Evolutionary conservation across 2,888 invertebrate species (phyloP).

Genomic region (Sphinx pinastri): DNA sequence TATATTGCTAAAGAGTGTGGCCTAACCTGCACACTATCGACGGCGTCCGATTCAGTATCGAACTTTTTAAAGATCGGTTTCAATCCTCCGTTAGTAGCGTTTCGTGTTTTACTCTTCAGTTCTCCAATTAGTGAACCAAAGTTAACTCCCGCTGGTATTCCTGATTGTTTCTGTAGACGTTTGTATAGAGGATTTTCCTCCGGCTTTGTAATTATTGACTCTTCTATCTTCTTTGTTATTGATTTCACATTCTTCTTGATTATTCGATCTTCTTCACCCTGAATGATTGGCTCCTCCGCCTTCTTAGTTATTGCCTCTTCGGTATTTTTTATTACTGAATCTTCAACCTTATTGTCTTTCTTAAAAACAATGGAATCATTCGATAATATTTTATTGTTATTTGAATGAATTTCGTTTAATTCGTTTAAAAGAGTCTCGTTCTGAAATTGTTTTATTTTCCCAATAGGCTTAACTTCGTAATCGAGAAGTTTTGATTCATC

Average conservation of each 20-base stretch:
- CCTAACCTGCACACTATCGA: conserved; percentile 63
- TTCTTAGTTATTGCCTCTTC: neutral
- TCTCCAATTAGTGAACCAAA: conserved; percentile 79
- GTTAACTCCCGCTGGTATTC: conserved; percentile 65
- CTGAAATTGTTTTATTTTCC: conserved; percentile 41
- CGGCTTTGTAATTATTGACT: neutral
- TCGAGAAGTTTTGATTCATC: conserved; percentile 39
- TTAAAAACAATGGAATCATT: neutral
- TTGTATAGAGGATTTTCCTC: conserved; percentile 55
- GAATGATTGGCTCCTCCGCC: too few species aligned
- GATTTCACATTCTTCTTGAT: neutral
- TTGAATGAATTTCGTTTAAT: neutral
- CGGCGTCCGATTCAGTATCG: conserved; percentile 59
- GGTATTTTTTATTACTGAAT: neutral
- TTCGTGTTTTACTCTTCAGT: conserved; percentile 72
- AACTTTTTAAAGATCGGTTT: conserved; percentile 79
- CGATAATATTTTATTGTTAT: neutral
- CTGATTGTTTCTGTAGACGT: conserved; percentile 68
- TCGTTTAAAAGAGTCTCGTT: neutral
- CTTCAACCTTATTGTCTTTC: neutral
- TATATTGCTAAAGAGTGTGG: neutral
- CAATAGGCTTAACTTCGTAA: conserved; percentile 37
- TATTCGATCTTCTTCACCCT: neutral
- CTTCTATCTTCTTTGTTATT: neutral
- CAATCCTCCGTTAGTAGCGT: conserved; percentile 62